Evolutionary conservation across 2,113 vertebrate genomes (phyloP).

Genomic region (Athene cunicularia): DNA sequence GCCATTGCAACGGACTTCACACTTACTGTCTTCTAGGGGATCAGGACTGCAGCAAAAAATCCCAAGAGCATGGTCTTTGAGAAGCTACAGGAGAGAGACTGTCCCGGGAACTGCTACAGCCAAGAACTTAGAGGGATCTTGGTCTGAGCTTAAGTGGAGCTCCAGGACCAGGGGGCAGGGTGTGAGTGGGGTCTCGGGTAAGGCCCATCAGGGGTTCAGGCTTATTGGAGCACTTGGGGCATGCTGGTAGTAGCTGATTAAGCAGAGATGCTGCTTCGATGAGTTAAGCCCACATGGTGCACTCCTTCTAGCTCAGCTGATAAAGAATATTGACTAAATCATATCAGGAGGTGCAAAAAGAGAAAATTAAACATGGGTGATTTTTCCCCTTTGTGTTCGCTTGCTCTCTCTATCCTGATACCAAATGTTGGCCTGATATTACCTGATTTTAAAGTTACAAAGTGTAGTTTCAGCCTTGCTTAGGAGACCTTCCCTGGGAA

Average conservation of each 20-base stretch:
- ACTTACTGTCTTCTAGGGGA: rapidly evolving
- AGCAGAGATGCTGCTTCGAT: rapidly evolving
- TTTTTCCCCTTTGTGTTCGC: rapidly evolving
- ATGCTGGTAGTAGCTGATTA: rapidly evolving
- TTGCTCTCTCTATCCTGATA: rapidly evolving
- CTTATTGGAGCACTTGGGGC: neutral
- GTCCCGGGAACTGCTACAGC: rapidly evolving
- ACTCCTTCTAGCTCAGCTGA: neutral
- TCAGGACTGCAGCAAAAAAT: rapidly evolving
- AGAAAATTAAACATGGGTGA: rapidly evolving
- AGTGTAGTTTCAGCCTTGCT: rapidly evolving
- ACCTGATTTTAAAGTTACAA: neutral
- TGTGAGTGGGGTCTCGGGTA: neutral
- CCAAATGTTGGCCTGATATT: rapidly evolving
- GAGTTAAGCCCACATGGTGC: rapidly evolving
- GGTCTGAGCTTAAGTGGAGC: neutral
- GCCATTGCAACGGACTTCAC: rapidly evolving
- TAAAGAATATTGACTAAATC: rapidly evolving
- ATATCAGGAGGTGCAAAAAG: rapidly evolving
- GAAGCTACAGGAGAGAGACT: rapidly evolving
- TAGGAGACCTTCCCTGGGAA: rapidly evolving
- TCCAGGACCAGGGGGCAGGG: neutral
- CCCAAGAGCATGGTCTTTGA: rapidly evolving
- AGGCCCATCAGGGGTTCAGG: rapidly evolving
- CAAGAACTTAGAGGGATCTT: rapidly evolving